Evolutionary conservation across 1,140 invertebrate species (phyloP).

Genomic region (Dendroctonus valens): DNA sequence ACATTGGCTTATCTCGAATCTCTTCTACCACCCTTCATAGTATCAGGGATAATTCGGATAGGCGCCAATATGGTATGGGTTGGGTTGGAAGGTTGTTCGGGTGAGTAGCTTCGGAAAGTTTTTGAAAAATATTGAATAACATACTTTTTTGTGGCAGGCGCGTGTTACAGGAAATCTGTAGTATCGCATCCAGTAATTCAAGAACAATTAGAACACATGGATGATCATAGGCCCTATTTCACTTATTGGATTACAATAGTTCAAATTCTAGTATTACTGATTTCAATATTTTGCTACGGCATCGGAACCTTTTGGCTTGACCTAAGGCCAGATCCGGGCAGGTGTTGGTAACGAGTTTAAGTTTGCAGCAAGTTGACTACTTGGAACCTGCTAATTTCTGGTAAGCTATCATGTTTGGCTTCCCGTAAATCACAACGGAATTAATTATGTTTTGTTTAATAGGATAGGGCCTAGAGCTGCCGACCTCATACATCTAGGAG

Average conservation of each 20-base stretch:
- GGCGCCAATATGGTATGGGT: conserved; percentile 81
- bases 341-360: conserved; percentile 91
- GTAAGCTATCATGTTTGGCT: conserved; percentile 48
- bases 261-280: conserved; percentile 88
- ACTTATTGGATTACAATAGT: conserved; percentile 98
- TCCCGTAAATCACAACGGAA: not conserved
- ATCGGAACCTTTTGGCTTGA: conserved; percentile 92
- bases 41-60: conserved; percentile 76
- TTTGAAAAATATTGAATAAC: not conserved
- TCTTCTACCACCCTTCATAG: conserved; percentile 66
- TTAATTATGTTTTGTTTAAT: conserved; percentile 24
- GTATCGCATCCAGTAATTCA: conserved; percentile 66
- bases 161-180: conserved; percentile 68
- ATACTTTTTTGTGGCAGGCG: conserved; percentile 54
- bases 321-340: conserved; percentile 77
- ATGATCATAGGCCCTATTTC: conserved; percentile 95
- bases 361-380: conserved; percentile 87
- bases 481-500: conserved; percentile 96
- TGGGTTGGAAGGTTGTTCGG: conserved; percentile 77
- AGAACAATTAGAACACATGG: conserved; percentile 84
- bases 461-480: conserved; percentile 77
- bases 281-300: conserved; percentile 91
- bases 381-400: conserved; percentile 77
- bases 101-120: conserved; percentile 50
- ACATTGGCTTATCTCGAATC: conserved; percentile 62